These are phyloP conservation scores for Drosophila algonquin DNA, from an alignment of 2,888 invertebrate genomes.

Conservation along the genomic window DNA sequence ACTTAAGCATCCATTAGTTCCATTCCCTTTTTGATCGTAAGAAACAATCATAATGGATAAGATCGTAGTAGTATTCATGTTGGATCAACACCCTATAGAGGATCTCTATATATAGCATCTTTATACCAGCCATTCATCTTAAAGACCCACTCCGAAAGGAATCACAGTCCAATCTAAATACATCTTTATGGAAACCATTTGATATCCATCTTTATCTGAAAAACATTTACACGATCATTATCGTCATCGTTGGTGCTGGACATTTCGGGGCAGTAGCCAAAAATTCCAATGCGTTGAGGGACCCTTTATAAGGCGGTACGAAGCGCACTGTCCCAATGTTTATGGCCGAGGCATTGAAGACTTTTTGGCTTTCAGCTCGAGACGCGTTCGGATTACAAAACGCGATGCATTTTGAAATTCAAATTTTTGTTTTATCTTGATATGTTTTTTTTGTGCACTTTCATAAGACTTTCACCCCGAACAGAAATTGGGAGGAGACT, in stretches of 20 bases:
- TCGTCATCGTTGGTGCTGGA: constrained; percentile 30
- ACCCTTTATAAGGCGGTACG: neutral
- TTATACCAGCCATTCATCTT: constrained; percentile 14
- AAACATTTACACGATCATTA: constrained; percentile 50
- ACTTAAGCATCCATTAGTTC: neutral
- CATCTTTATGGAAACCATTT: constrained; percentile 16
- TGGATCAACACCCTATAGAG: neutral
- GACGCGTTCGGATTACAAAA: constrained; percentile 62
- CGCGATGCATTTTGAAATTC: constrained; percentile 29
- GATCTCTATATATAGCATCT: constrained; percentile 2
- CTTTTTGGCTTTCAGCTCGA: constrained; percentile 27
- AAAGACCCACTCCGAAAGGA: neutral
- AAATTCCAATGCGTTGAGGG: constrained; percentile 42
- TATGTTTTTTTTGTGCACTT: constrained; percentile 7
- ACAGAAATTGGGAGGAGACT: constrained; percentile 40
- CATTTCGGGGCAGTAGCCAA: constrained; percentile 26
- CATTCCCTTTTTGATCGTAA: neutral
- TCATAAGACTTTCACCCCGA: constrained; percentile 64
- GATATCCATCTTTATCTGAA: constrained; percentile 26
- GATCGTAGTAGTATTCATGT: neutral
- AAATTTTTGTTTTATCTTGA: constrained; percentile 28
- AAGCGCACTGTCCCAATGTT: constrained; percentile 31
- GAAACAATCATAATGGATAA: neutral
- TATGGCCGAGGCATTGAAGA: constrained; percentile 74
- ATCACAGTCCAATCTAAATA: neutral